These are phyloP conservation scores for Labrus mixtus DNA, from an alignment of 2,113 vertebrate genomes.

Conservation along the genomic window DNA sequence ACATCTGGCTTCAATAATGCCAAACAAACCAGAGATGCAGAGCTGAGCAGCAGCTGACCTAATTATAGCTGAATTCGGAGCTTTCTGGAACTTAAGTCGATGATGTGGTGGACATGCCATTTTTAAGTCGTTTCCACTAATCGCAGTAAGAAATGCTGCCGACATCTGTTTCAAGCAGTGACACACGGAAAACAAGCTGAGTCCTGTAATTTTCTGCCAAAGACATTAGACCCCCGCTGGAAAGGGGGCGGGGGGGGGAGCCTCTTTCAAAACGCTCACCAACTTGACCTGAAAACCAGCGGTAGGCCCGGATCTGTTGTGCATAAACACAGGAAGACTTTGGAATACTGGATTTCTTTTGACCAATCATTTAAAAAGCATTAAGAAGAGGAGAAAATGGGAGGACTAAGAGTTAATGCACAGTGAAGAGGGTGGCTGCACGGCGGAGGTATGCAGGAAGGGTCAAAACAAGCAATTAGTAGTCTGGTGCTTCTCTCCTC, in stretches of 20 bases:
- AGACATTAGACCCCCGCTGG: slow-evolving; percentile 23
- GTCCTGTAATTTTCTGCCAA: slow-evolving; percentile 9
- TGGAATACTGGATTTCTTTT: slow-evolving; percentile 15
- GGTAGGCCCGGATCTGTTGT: slow-evolving; percentile 41
- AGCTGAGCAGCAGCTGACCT: slow-evolving; percentile 68
- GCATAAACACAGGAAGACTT: slow-evolving; percentile 38
- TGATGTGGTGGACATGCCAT: slow-evolving; percentile 31
- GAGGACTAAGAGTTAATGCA: neutral
- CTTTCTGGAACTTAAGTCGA: slow-evolving; percentile 52
- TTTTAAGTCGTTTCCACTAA: slow-evolving; percentile 66
- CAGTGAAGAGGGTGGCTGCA: neutral
- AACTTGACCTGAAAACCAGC: slow-evolving; percentile 52
- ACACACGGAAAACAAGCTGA: slow-evolving; percentile 37
- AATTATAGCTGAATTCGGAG: slow-evolving; percentile 64
- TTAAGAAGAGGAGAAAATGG: neutral
- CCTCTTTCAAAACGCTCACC: slow-evolving; percentile 13
- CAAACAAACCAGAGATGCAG: slow-evolving; percentile 30
- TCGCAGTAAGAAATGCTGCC: slow-evolving; percentile 57
- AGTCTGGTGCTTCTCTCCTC: slow-evolving; percentile 6
- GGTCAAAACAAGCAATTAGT: too few species aligned
- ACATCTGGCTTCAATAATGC: slow-evolving; percentile 53
- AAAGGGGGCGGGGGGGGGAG: neutral
- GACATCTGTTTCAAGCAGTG: slow-evolving; percentile 65
- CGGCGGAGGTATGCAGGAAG: neutral
- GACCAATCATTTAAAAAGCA: slow-evolving; percentile 6